These are phyloP conservation scores for Yponomeuta plumbellus DNA, from an alignment of 2,888 invertebrate genomes.

Conservation along the genomic window DNA sequence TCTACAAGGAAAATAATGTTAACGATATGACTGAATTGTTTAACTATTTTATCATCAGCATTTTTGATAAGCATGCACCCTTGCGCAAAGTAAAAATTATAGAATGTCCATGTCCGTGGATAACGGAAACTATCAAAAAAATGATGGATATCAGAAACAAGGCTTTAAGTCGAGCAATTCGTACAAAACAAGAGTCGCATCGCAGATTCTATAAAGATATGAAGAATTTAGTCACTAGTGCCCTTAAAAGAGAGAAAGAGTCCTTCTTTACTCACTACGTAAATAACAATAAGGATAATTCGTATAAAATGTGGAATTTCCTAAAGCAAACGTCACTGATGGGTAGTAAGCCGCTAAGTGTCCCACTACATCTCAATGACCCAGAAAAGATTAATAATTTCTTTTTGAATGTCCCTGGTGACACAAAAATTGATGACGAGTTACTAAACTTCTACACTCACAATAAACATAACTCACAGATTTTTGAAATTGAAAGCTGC, in stretches of 20 bases:
- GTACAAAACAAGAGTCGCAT: neutral
- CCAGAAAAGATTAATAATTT: too few species aligned
- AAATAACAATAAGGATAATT: constrained; percentile 13
- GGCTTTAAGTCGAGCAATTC: neutral
- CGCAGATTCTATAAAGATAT: neutral
- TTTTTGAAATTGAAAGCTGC: too few species aligned
- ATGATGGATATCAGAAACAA: too few species aligned
- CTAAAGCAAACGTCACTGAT: too few species aligned
- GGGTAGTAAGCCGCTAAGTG: too few species aligned
- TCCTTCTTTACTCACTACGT: constrained; percentile 9
- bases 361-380: too few species aligned
- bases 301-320: constrained; percentile 12
- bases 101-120: constrained; percentile 5
- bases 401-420: too few species aligned
- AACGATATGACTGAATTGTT: constrained; percentile 5
- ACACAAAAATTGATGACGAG: too few species aligned
- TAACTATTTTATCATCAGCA: neutral
- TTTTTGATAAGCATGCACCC: constrained; percentile 12
- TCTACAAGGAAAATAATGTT: constrained; percentile 2
- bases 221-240: constrained; percentile 9
- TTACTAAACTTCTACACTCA: too few species aligned
- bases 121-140: constrained; percentile 9
- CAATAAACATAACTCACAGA: too few species aligned
- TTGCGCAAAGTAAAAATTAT: neutral
- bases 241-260: constrained; percentile 10